Base-by-base conservation (phyloP, 1,140 invertebrate species). In the Magallana angulata region DNA sequence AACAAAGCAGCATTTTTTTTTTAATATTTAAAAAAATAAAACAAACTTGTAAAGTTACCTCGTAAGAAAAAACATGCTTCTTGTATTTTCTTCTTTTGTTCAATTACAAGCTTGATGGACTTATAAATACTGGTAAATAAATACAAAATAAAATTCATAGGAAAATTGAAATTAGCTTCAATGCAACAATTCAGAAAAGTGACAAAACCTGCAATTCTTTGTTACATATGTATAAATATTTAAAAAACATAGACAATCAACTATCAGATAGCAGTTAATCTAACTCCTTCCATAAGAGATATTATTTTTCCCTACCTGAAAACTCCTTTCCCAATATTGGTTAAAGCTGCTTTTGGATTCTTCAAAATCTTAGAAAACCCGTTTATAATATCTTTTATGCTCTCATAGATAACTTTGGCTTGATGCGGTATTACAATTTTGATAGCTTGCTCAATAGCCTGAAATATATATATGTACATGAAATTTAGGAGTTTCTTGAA, bases 1-100 rank as follows among this genome's bases (percentile, higher is more conserved):
- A 48, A 36, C 36, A 36, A 48, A 48, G 5, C 5, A 48, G 36
- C 36, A 48, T 48, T 48, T 48, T 48, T 4, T 48, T 48, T 48
- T 48, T 2, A 48, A 48, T 48, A 4, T 48, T 48, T 2, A 48
- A 48, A 48, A 48, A 48, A 48, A 48, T 48, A 48, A 36, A 48
- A 48, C 36, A 48, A 48, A 48, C 36, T 48, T 48, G 36, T 9
- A 57, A 18, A 85, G 2, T 71, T 89, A 90, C 90, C 87, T 89
- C 90, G 90, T 57, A 91, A 82, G 62, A 90, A 89, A 81, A 91
- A 90, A 56, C 88, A 89, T 8, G 91, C 91, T 57, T 91, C 88
- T 36, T 89, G 90, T 18, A 84, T 89, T 81, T 90, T 90, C 58
- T 89, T 89, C 24, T 89, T 89, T 6, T 88, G 83, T 14, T 89